Base-by-base conservation (phyloP, 2,888 invertebrate genomes). In the Tolmerus cingulatus region DNA sequence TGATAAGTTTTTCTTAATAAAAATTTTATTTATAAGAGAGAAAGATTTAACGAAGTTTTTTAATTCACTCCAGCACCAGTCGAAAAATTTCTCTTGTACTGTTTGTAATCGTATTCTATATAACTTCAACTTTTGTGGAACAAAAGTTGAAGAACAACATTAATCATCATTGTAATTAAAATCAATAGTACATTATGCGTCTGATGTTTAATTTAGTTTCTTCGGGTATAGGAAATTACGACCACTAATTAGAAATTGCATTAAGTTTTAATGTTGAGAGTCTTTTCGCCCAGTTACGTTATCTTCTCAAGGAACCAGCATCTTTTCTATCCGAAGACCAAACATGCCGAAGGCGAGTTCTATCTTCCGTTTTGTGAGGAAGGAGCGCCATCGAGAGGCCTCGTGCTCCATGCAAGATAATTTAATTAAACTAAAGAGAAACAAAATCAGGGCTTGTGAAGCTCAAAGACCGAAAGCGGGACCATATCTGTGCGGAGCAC, bases 401-500 rank as follows among this genome's bases (percentile, higher is more conserved):
- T 87, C 43, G 66, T 74, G 55, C 51, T 87, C 46, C 85, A 81
- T 87, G 85, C 86, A 81, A 84, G 87, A 87, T 88, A 88, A 88
- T 88, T 88, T 88, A 88, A 88, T 88, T 88, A 88, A 88, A 88
- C 87, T 87, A 87, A 88, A 88, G 87, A 87, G 87, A 87, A 88
- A 88, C 87, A 88, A 85, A 86, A 86, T 84, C 87, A 82, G 87
- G 76, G 57, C 86, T 27, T 77, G 19, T 86, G 30, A 30, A 19
- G 77, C 77, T 55, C 55, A 55, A 30, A 77, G 77, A 14, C 55
- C n/a, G 51, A 46, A 66, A 77, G n/a, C 86, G 55, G 77, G 43
- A 77, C 86, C 51, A 77, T 46, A 86, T 77, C 37, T 77, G 14
- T 37, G 9, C 86, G 12, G 12, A 66, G 27, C 66, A 19, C 12